Evolutionary conservation across 2,113 vertebrate genomes (phyloP), one percentile per base, ranked within the genome.

Genomic region (Suncus etruscus): DNA sequence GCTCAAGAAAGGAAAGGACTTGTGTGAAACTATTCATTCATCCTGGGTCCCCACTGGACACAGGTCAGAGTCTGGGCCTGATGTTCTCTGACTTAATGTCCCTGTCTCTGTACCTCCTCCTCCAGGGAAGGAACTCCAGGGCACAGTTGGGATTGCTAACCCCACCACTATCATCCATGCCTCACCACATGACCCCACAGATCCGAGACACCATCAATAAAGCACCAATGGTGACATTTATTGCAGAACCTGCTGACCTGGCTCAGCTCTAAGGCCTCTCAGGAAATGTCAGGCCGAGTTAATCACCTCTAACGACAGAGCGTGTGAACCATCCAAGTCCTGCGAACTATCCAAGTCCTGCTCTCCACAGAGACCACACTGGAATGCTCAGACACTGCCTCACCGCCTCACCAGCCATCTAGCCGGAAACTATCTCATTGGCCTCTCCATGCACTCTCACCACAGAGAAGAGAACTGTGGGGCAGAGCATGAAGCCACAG

Each of bases 261-360:
- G 77, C 73, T 93, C 68, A 51, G 86, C 83, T 82, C n/a, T 66
- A 24, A 3, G 78, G 83, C 63, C 78, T 73, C 20, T 51, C 7
- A 3, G 83, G 86, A 93, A 95, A 95, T 48, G 58, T 88, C 91
- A 84, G 93, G 50, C 74, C 16, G 25, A 9, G n/a, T 31, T 27
- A 90, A 48, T 91, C 75, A 45, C 65, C 78, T 83, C 75, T 66
- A 16, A 65, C 11, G 3, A 8, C 45, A 74, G 77, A 87, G 65
- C 20, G 39, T 76, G 29, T 77, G 73, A 51, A 11, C 8, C 16
- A 48, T 77, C 68, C 90, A 76, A 48, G 39, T 39, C 39, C 39
- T 39, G 39, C 39, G 39, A 39, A 39, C 39, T 39, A 39, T 39
- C 39, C 39, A 39, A 65, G 63, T 69, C 82, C 63, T 61, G 15